These are phyloP conservation scores for Drosophila lacteicornis DNA, from an alignment of 1,140 invertebrate genomes.

Conservation along the genomic window DNA sequence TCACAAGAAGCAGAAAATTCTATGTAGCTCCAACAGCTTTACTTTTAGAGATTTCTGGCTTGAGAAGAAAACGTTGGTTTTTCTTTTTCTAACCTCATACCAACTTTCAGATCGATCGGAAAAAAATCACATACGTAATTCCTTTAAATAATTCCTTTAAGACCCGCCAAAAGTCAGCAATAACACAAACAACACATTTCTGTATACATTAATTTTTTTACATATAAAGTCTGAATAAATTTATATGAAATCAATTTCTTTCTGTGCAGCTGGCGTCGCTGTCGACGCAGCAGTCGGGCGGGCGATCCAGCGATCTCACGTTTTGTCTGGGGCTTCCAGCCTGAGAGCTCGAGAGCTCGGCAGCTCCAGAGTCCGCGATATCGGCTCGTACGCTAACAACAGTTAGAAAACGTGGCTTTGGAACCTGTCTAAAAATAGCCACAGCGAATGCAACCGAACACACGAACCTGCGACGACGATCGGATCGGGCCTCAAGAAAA, in stretches of 20 bases:
- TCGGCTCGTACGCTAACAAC: slow-evolving; percentile 73
- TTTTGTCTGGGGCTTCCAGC: slow-evolving; percentile 55
- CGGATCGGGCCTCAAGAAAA: slow-evolving; percentile 21
- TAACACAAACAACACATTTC: too few species aligned
- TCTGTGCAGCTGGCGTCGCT: slow-evolving; percentile 16
- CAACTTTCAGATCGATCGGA: not conserved
- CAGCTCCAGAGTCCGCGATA: slow-evolving; percentile 3
- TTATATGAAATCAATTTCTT: not conserved
- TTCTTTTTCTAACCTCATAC: not conserved
- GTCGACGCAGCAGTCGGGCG: slow-evolving; percentile 16
- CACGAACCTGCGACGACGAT: slow-evolving; percentile 45
- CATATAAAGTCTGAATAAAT: not conserved
- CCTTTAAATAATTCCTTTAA: not conserved
- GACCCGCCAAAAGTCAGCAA: not conserved
- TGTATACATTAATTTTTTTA: too few species aligned
- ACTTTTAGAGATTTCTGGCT: not conserved
- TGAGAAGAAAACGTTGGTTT: not conserved
- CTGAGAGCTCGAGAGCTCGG: slow-evolving; percentile 8
- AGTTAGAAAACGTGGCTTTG: slow-evolving; percentile 83
- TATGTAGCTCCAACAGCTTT: not conserved
- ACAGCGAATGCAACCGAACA: slow-evolving; percentile 70
- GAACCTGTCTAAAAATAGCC: slow-evolving; percentile 84
- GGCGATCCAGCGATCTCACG: slow-evolving; percentile 63
- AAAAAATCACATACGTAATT: not conserved
- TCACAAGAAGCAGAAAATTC: not conserved